Percentiles rank a stretch among this genome's conserved stretches.
These are phyloP conservation scores for Cyclopterus lumpus DNA, from an alignment of 2,797 vertebrate species.

Conservation along the genomic window DNA sequence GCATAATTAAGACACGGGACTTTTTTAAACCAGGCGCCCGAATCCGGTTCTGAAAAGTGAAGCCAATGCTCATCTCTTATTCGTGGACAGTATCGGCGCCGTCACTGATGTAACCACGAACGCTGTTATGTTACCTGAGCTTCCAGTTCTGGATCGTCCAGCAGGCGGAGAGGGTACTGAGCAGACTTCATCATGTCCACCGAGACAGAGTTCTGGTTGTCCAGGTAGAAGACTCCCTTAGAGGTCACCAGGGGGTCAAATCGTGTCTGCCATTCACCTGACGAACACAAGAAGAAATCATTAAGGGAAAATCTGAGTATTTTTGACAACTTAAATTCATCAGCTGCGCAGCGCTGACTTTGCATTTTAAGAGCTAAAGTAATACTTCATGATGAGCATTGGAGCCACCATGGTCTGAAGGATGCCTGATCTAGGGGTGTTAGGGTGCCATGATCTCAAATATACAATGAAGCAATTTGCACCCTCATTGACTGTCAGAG, in stretches of 20 bases:
- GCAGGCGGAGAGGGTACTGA: conserved; percentile 88
- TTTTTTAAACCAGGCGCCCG: too few species aligned
- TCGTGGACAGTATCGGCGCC: neutral
- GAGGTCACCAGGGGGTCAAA: conserved; percentile 88
- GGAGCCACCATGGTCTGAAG: neutral
- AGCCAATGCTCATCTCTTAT: too few species aligned
- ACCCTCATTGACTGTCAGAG: neutral
- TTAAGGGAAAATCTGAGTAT: neutral
- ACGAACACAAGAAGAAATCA: neutral
- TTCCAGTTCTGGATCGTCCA: conserved; percentile 81
- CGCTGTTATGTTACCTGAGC: conserved; percentile 81
- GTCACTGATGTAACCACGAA: neutral
- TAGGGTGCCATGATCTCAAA: neutral
- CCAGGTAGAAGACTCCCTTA: conserved; percentile 86
- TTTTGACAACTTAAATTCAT: neutral
- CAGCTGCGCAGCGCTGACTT: neutral
- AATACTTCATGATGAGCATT: neutral
- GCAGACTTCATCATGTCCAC: conserved; percentile 93
- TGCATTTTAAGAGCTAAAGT: neutral
- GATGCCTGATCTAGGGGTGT: neutral
- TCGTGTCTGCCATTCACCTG: conserved; percentile 90
- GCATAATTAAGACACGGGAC: too few species aligned
- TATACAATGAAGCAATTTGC: neutral
- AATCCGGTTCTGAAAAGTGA: too few species aligned
- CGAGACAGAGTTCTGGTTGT: conserved; percentile 77